phyloP scores from a whole-genome alignment of 2,113 vertebrate genomes.

The Psilopogon haemacephalus region DNA sequence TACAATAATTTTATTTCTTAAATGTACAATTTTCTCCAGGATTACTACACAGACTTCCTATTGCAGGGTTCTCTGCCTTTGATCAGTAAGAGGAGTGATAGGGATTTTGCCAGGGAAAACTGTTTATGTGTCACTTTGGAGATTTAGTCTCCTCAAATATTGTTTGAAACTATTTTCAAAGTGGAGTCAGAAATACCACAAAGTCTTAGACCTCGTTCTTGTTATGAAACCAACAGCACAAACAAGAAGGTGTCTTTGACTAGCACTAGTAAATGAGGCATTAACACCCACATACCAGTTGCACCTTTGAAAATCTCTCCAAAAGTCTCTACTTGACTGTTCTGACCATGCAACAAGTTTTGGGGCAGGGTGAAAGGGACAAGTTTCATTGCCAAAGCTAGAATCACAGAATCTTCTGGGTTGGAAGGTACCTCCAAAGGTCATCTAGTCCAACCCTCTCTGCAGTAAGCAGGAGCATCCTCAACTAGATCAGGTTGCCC shows the following conservation, averaged over 20 bases:
- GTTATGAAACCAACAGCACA: neutral
- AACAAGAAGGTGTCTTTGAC: neutral
- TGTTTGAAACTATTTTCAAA: conserved; percentile 2
- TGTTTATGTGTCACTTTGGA: neutral
- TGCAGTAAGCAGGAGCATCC: too few relatives aligned
- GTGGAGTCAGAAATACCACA: neutral
- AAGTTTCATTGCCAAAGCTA: neutral
- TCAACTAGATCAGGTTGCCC: too few relatives aligned
- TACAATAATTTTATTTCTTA: conserved; percentile 10
- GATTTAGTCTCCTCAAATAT: neutral
- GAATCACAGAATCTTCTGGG: neutral
- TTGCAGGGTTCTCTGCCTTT: neutral
- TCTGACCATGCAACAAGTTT: neutral
- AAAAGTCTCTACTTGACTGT: neutral
- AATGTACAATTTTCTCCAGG: neutral
- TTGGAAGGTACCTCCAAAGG: too few relatives aligned
- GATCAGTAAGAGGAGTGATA: neutral
- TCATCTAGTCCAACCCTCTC: too few relatives aligned
- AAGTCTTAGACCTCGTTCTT: neutral
- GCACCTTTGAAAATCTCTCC: neutral
- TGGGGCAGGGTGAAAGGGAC: neutral
- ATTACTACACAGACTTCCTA: neutral
- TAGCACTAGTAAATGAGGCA: neutral
- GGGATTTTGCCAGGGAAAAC: neutral
- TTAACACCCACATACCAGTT: neutral